phyloP scores from a whole-genome alignment of 2,797 vertebrate genomes.

The Threskiornis aethiopicus region DNA sequence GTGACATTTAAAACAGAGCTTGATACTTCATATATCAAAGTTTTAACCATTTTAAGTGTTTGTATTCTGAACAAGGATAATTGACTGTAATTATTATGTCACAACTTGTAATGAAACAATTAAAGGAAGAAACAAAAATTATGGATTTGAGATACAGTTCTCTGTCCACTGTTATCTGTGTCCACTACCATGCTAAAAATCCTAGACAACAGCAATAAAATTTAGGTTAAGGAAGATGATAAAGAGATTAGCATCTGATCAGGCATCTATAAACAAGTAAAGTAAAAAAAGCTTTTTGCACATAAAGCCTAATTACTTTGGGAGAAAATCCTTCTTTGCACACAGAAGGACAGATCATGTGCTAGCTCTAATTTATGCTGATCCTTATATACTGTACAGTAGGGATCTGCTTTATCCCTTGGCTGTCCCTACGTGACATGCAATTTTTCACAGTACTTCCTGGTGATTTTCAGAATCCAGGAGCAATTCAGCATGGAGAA shows the following conservation, averaged over 20 bases:
- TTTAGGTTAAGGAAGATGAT: slow-evolving; percentile 27
- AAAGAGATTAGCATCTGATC: slow-evolving; percentile 25
- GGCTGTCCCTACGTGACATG: not conserved
- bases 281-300: slow-evolving; percentile 2
- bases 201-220: not conserved
- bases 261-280: slow-evolving; percentile 26
- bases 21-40: not conserved
- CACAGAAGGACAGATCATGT: slow-evolving; percentile 28
- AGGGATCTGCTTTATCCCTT: slow-evolving; percentile 45
- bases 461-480: slow-evolving; percentile 11
- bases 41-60: not conserved
- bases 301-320: slow-evolving; percentile 44
- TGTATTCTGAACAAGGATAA: not conserved
- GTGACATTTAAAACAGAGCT: not conserved
- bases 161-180: not conserved
- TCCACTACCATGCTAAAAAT: not conserved
- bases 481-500: slow-evolving; percentile 16
- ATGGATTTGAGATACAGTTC: not conserved
- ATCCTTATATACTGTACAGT: slow-evolving; percentile 42
- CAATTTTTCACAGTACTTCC: slow-evolving; percentile 2
- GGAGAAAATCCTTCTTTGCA: slow-evolving; percentile 36
- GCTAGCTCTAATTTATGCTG: slow-evolving; percentile 61
- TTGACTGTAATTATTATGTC: not conserved
- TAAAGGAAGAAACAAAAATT: not conserved
- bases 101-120: not conserved